Conservation (phyloP, 2,113 vertebrate species). For the Stegostoma tigrinum region DNA sequence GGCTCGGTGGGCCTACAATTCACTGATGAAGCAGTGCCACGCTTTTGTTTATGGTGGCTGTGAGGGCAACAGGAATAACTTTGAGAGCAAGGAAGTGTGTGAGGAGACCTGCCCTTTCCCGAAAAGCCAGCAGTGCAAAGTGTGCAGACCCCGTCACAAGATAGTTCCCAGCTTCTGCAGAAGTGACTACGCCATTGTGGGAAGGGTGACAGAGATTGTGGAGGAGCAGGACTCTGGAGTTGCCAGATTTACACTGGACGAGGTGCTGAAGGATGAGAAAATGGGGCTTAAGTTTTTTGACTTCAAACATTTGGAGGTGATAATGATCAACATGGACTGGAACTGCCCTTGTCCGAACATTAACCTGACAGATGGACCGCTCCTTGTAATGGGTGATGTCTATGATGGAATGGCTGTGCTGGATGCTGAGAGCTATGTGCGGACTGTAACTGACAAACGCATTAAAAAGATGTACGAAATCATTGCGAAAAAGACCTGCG, state of each 20-base stretch:
- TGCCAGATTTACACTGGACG: constrained; percentile 77
- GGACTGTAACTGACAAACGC: constrained; percentile 71
- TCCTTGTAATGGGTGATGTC: constrained; percentile 89
- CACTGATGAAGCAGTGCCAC: constrained; percentile 73
- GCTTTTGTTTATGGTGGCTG: constrained; percentile 87
- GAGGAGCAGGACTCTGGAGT: constrained; percentile 83
- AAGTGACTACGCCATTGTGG: constrained; percentile 91
- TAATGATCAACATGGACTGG: constrained; percentile 79
- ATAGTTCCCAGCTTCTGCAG: constrained; percentile 81
- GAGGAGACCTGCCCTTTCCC: constrained; percentile 77
- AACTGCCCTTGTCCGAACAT: constrained; percentile 87
- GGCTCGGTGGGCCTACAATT: constrained; percentile 84
- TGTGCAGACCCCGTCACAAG: constrained; percentile 72
- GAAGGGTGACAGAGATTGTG: constrained; percentile 80
- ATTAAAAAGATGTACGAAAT: constrained; percentile 76
- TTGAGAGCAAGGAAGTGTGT: constrained; percentile 72
- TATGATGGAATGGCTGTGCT: constrained; percentile 85
- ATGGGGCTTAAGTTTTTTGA: constrained; percentile 88
- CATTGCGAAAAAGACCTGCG: constrained; percentile 75
- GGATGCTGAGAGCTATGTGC: constrained; percentile 80
- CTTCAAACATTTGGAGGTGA: constrained; percentile 86
- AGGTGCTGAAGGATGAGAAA: constrained; percentile 86
- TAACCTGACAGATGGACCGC: constrained; percentile 68
- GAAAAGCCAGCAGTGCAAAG: constrained; percentile 67
- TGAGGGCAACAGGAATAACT: constrained; percentile 85